These are phyloP conservation scores for Chionodraco myersi DNA, from an alignment of 2,113 vertebrate genomes.

Conservation along the genomic window DNA sequence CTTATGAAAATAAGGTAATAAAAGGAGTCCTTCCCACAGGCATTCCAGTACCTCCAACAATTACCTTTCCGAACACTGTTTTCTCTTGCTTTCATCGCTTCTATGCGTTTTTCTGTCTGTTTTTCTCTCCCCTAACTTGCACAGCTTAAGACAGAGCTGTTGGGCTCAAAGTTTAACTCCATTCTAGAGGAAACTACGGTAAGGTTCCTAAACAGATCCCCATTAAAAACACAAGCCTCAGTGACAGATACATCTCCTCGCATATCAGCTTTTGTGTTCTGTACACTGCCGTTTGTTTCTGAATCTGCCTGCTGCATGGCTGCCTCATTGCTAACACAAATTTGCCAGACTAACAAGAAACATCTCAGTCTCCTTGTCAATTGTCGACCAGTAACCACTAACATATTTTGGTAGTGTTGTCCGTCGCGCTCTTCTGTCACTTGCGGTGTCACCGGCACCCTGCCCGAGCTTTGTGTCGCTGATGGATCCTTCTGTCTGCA, in stretches of 20 bases:
- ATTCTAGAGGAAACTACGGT: slow-evolving; percentile 90
- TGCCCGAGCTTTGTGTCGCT: slow-evolving; percentile 32
- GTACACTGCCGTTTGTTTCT: slow-evolving; percentile 50
- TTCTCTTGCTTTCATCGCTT: slow-evolving; percentile 85
- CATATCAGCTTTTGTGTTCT: slow-evolving; percentile 68
- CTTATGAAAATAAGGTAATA: slow-evolving; percentile 48
- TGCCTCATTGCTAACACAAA: slow-evolving; percentile 67
- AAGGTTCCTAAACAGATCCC: slow-evolving; percentile 80
- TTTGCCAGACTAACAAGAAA: slow-evolving; percentile 67
- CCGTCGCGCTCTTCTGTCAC: slow-evolving; percentile 19
- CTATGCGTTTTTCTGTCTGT: slow-evolving; percentile 86
- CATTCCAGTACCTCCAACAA: slow-evolving; percentile 64
- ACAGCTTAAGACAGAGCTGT: slow-evolving; percentile 90
- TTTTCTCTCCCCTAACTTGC: slow-evolving; percentile 85
- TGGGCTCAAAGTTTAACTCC: slow-evolving; percentile 91
- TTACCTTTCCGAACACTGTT: slow-evolving; percentile 80
- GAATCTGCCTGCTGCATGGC: slow-evolving; percentile 65
- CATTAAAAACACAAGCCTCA: slow-evolving; percentile 63
- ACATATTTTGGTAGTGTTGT: slow-evolving; percentile 49
- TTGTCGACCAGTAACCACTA: slow-evolving; percentile 68
- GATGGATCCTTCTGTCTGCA: slow-evolving; percentile 63
- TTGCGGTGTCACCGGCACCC: slow-evolving; percentile 28
- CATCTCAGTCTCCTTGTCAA: slow-evolving; percentile 66
- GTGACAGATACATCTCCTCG: slow-evolving; percentile 65
- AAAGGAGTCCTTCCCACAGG: slow-evolving; percentile 58